Evolutionary conservation across 2,113 vertebrate genomes (phyloP), one percentile per base, ranked within the genome.

Genomic region (Nanorana parkeri): DNA sequence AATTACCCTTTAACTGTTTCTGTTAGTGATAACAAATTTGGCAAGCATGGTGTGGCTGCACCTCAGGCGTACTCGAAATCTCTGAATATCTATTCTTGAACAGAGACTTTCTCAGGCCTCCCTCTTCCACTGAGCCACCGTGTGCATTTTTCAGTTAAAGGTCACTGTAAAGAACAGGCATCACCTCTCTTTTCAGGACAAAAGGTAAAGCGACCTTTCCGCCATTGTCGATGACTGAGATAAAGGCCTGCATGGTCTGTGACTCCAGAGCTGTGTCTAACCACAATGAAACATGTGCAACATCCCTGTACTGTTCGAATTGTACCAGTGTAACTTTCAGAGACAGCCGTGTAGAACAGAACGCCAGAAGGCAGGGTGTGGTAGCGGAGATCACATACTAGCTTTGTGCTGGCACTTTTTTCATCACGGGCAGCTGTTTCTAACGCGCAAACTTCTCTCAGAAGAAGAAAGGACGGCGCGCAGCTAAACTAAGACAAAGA

Each of bases 401-500:
- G 71, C 80, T 76, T 68, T 75, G 72, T 83, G 64, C 64, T 68
- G 64, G 52, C 63, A 75, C 56, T 82, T 75, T 82, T 82, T 82
- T 76, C 51, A 68, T 83, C 78, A 67, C 26, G 68, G 29, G 64
- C 84, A 84, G 83, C 67, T 68, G 85, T 85, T 83, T 5, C 1
- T 0, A 29, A 55, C 84, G 8, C 0, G 77, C 84, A 84, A 87
- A 88, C 82, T 85, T 86, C 85, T 79, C 84, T 88, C 80, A 84
- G 85, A 85, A 88, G 87, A 90, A 89, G 85, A 88, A 89, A 89
- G 86, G 81, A 87, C 65, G 85, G 84, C 78, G 86, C 86, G 83
- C 84, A 84, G 83, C 78, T 88, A 89, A 88, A 90, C 85, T 89
- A 58, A 90, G 86, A 90, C 88, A 84, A 90, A 88, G 89, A 84